Percentiles rank a stretch among this genome's conserved stretches.
phyloP scores from a whole-genome alignment of 2,797 vertebrate species.

The Esox lucius region DNA sequence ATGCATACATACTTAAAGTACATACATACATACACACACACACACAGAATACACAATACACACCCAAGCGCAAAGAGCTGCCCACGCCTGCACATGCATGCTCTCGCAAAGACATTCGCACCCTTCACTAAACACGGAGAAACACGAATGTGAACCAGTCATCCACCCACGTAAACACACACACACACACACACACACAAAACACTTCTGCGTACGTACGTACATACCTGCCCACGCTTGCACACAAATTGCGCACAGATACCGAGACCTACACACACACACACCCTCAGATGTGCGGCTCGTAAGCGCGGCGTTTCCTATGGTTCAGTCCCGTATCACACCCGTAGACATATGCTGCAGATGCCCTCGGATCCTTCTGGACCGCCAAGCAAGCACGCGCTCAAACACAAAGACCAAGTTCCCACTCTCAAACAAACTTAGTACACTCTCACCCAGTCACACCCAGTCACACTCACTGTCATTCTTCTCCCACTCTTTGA shows the following conservation, averaged over 20 bases:
- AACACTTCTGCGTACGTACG: conserved; percentile 26
- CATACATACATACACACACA: not conserved
- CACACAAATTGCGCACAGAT: conserved; percentile 34
- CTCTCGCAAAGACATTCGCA: conserved; percentile 35
- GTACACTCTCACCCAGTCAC: conserved; percentile 7
- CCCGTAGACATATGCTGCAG: conserved; percentile 1
- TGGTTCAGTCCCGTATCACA: not conserved
- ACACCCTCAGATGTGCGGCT: conserved; percentile 15
- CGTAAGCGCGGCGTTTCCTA: not conserved
- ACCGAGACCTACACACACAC: conserved; percentile 32
- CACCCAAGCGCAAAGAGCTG: conserved; percentile 8
- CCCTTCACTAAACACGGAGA: conserved; percentile 40
- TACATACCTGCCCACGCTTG: conserved; percentile 52
- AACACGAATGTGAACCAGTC: conserved; percentile 50
- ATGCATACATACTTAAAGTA: not conserved
- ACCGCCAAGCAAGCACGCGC: not conserved
- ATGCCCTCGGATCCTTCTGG: not conserved
- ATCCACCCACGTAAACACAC: conserved; percentile 44
- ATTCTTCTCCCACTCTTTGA: conserved; percentile 16
- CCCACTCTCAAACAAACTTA: not conserved
- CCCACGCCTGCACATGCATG: conserved; percentile 46
- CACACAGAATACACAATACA: not conserved
- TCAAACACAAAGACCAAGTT: not conserved
- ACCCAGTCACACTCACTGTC: conserved; percentile 10
- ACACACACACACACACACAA: conserved; percentile 42